Conservation (phyloP, 2,888 invertebrate species). For the Monopis laevigella region DNA sequence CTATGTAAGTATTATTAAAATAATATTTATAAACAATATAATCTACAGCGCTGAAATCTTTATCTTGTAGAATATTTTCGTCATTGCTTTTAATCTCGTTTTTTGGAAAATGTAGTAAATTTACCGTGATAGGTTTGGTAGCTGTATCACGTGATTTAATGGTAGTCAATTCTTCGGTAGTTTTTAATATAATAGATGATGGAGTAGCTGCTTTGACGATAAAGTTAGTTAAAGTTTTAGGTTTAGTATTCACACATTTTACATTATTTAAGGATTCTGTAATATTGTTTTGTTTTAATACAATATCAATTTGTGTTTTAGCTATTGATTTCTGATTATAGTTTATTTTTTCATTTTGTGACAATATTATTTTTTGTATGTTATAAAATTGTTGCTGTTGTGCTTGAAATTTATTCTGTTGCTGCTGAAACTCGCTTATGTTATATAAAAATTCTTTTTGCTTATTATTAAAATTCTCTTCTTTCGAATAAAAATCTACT, state of each 20-base stretch:
- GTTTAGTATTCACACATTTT: slow-evolving; percentile 24
- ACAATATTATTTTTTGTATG: slow-evolving; percentile 45
- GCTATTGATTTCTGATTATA: slow-evolving; percentile 43
- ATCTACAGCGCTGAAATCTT: slow-evolving; percentile 45
- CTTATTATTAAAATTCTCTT: slow-evolving; percentile 31
- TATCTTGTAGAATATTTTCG: slow-evolving; percentile 42
- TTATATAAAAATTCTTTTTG: slow-evolving; percentile 37
- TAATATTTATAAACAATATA: slow-evolving; percentile 57
- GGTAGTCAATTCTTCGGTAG: slow-evolving; percentile 16
- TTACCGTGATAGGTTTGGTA: slow-evolving; percentile 44
- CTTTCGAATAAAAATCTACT: slow-evolving; percentile 28
- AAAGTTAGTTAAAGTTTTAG: slow-evolving; percentile 4
- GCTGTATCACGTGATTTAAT: too few species aligned
- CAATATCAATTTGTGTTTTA: slow-evolving; percentile 49
- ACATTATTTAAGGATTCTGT: slow-evolving; percentile 46
- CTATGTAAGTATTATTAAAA: slow-evolving; percentile 55
- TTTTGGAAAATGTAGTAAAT: slow-evolving; percentile 41
- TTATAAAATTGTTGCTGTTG: slow-evolving; percentile 51
- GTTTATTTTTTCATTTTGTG: slow-evolving; percentile 51
- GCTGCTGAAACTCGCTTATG: slow-evolving; percentile 41
- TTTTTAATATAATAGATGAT: slow-evolving; percentile 13
- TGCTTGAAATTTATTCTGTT: slow-evolving; percentile 45
- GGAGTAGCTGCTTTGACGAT: slow-evolving; percentile 17
- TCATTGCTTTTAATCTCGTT: slow-evolving; percentile 37
- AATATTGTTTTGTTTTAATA: slow-evolving; percentile 47